Evolutionary conservation across 1,140 invertebrate genomes (phyloP).

Genomic region (Scylla paramamosain): DNA sequence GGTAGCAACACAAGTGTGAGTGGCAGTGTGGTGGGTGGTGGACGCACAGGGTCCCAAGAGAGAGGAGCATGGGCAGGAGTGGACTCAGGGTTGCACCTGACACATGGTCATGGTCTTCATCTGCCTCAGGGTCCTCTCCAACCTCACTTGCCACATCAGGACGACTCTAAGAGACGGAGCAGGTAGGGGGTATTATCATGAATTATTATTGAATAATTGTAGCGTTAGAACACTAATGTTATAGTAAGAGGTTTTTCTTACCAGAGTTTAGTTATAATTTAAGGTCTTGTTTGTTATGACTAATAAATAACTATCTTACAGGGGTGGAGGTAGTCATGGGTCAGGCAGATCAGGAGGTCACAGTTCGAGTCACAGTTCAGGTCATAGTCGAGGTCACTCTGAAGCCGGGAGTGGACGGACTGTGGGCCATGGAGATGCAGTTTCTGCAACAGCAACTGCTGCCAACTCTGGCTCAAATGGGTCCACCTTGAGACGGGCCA

Average conservation of each 20-base stretch:
- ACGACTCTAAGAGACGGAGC: slow-evolving; percentile 60
- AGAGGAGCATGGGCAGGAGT: slow-evolving; percentile 39
- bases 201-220: too few species aligned
- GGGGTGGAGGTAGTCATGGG: slow-evolving; percentile 68
- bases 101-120: slow-evolving; percentile 48
- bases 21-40: slow-evolving; percentile 59
- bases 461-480: slow-evolving; percentile 60
- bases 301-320: neutral
- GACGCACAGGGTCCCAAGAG: slow-evolving; percentile 60
- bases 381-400: slow-evolving; percentile 66
- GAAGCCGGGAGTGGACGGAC: slow-evolving; percentile 54
- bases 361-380: slow-evolving; percentile 68
- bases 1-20: slow-evolving; percentile 59
- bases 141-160: neutral
- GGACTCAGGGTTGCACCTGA: neutral
- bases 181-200: slow-evolving; percentile 28
- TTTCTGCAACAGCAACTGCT: neutral
- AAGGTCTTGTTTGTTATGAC: neutral
- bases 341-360: slow-evolving; percentile 68
- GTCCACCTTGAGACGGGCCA: slow-evolving; percentile 53
- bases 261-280: too few species aligned
- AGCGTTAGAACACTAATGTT: too few species aligned
- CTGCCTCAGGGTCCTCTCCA: slow-evolving; percentile 7
- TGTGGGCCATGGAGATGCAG: slow-evolving; percentile 40
- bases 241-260: too few species aligned